Evolutionary conservation across 2,797 vertebrate species (phyloP).

Genomic region (Cyclopterus lumpus): DNA sequence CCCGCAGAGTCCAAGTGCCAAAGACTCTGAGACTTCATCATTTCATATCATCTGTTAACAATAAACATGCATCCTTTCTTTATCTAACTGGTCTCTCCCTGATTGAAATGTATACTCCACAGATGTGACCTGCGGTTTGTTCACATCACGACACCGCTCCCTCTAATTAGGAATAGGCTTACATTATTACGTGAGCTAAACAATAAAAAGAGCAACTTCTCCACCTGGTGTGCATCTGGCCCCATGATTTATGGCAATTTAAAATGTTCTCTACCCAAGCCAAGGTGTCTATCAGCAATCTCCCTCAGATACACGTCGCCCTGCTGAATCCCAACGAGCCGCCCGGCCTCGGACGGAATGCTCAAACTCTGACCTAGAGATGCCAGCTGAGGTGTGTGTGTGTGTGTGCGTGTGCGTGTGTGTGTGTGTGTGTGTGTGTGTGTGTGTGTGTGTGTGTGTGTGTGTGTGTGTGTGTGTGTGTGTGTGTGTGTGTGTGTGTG

Average conservation of each 20-base stretch:
- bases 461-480: conserved; percentile 18
- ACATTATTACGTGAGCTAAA: background rate
- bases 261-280: conserved; percentile 38
- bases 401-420: conserved; percentile 3
- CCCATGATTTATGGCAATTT: conserved; percentile 38
- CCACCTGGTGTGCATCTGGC: conserved; percentile 5
- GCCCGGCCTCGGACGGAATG: conserved; percentile 62
- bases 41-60: too few species aligned
- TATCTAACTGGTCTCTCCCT: too few species aligned
- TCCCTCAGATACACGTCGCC: conserved; percentile 49
- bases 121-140: background rate
- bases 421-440: conserved; percentile 3
- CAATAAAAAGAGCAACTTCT: background rate
- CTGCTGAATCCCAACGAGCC: conserved; percentile 60
- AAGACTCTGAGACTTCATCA: too few species aligned
- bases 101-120: background rate
- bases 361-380: conserved; percentile 43
- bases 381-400: conserved; percentile 28
- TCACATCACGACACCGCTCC: background rate
- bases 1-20: too few species aligned
- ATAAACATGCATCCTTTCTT: too few species aligned
- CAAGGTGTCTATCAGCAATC: conserved; percentile 59
- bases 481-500: conserved; percentile 25
- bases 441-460: background rate
- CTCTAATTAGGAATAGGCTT: background rate